Evolutionary conservation across 2,797 vertebrate genomes (phyloP).

Genomic region (Luscinia luscinia): DNA sequence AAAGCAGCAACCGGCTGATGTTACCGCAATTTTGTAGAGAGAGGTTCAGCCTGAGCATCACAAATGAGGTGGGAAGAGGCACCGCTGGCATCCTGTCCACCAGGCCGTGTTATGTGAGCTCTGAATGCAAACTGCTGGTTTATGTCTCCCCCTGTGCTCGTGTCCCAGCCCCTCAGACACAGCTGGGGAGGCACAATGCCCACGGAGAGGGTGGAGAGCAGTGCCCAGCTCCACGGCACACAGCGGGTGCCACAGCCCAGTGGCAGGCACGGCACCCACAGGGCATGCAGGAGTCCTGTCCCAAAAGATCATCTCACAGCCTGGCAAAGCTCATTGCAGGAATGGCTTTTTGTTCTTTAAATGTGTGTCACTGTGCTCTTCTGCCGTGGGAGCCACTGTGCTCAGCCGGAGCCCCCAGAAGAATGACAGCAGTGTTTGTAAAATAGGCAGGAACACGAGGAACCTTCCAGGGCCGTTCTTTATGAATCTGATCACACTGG

Average conservation of each 20-base stretch:
- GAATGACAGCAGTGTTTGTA: constrained; percentile 1
- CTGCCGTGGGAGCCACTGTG: background rate
- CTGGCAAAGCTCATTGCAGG: background rate
- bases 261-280: background rate
- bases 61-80: background rate
- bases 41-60: background rate
- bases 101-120: background rate
- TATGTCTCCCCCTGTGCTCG: background rate
- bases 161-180: background rate
- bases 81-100: background rate
- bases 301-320: background rate
- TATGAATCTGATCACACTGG: constrained; percentile 13
- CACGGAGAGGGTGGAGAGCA: fast-evolving
- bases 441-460: constrained; percentile 10
- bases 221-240: background rate
- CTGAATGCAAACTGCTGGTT: background rate
- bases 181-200: background rate
- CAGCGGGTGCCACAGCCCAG: background rate
- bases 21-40: background rate
- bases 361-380: background rate
- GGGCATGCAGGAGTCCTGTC: background rate
- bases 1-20: background rate
- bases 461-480: background rate
- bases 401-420: background rate
- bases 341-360: background rate